Conservation (phyloP, 2,113 vertebrate genomes). For the Albula goreensis region DNA sequence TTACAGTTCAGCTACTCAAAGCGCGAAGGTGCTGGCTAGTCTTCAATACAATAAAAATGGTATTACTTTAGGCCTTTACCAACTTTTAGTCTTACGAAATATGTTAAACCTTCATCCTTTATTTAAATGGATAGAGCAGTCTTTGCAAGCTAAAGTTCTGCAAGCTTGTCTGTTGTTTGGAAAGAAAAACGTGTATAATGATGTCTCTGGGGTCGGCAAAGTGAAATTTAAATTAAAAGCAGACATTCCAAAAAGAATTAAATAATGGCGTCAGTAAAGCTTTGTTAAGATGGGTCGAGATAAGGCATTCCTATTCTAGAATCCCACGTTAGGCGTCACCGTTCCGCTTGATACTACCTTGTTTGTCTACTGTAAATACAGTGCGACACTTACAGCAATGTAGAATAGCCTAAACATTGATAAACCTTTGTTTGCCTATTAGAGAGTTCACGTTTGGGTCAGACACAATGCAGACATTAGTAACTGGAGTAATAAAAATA, state of each 20-base stretch:
- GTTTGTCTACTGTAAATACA: constrained; percentile 25
- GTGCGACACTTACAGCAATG: not conserved
- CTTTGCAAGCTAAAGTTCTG: constrained; percentile 24
- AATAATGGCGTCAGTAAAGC: constrained; percentile 30
- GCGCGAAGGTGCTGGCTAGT: not conserved
- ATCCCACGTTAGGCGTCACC: constrained; percentile 2
- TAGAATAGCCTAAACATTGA: not conserved
- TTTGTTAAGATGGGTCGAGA: constrained; percentile 33
- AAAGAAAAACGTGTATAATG: constrained; percentile 53
- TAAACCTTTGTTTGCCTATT: not conserved
- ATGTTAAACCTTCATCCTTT: constrained; percentile 18
- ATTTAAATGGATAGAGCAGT: constrained; percentile 35
- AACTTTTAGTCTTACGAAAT: constrained; percentile 24
- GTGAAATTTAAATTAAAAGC: constrained; percentile 50
- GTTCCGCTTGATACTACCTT: constrained; percentile 2
- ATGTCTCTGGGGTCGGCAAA: constrained; percentile 43
- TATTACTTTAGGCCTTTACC: constrained; percentile 23
- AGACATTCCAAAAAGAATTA: constrained; percentile 39
- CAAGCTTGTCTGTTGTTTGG: constrained; percentile 35
- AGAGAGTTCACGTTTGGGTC: constrained; percentile 7
- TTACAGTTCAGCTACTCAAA: not conserved
- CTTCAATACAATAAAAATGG: not conserved
- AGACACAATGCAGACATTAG: constrained; percentile 5
- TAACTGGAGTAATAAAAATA: not conserved
- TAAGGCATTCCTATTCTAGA: constrained; percentile 21